Evolutionary conservation across 2,113 vertebrate species (phyloP), one percentile per base, ranked within the genome.

Genomic region (Pontoporia blainvillei): DNA sequence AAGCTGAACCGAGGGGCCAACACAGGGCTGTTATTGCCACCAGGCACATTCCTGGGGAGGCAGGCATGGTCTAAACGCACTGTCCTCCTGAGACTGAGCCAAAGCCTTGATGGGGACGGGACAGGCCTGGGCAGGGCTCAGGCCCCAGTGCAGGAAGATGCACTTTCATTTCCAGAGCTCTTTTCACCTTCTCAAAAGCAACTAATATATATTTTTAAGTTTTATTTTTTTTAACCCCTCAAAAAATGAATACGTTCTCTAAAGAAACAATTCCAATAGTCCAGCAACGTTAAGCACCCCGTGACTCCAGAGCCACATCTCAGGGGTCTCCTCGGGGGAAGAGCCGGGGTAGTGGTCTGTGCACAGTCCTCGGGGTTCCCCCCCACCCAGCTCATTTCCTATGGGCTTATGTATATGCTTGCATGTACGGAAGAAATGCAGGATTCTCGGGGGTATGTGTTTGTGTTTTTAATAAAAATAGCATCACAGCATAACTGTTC

Each of bases 11-110:
- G 2, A 13, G 11, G 36, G 18, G 15, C 71, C 49, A 8, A 1
- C 0, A 7, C 20, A 6, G 36, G 29, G 8, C 4, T 2, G 3
- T 13, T n/a, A n/a, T n/a, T 41, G 59, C 29, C 20, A 1, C 61
- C 6, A 34, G 67, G 25, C 8, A 2, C 7, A 4, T 1, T 4
- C 27, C 49, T 73, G 1, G 57, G 41, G 31, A 27, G 82, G 36
- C 3, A 27, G 46, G 49, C 6, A 1, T 2, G 36, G 17, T 12
- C 78, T 36, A 13, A 23, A 7, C 39, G 6, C 29, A 18, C 54
- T 4, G 49, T 18, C 0, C 11, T 18, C 0, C 11, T 0, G 29
- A 1, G 12, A 44, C 11, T 17, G 27, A 73, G 59, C 44, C 15
- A 21, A 46, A 76, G 69, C 7, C n/a, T 13, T 8, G 79, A 10